Evolutionary conservation across 2,113 vertebrate species (phyloP), one percentile per base, ranked within the genome.

Genomic region (Spizaetus ornatus): DNA sequence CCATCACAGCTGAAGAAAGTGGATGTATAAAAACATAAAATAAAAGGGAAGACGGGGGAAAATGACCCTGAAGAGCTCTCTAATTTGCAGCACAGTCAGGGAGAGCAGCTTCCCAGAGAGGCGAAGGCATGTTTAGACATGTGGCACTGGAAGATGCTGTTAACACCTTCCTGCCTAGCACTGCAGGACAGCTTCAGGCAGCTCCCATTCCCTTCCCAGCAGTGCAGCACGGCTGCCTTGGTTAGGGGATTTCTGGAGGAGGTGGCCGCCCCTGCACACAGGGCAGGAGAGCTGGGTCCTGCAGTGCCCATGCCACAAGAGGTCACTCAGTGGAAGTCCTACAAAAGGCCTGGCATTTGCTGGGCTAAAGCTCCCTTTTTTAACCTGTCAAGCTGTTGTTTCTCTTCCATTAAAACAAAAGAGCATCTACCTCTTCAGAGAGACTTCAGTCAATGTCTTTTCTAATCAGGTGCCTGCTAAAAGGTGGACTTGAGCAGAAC

Each of bases 171-270:
- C 34, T 92, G 90, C 48, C 90, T 14, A 11, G 45, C 23, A 2
- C 32, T 6, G 40, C 32, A 48, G 70, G 25, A 26, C 38, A 10
- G 50, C 42, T 27, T 31, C 72, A 1, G 40, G 40, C 48, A 21
- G 74, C 4, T 20, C 43, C 71, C 6, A 0, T 4, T 25, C 8
- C 74, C n/a, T 6, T 22, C 52, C 56, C 0, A 1, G 25, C 2
- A 3, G 50, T 29, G 26, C 52, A 21, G 26, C 5, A 0, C 1
- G 21, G 58, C 42, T 65, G 43, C 38, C 20, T 9, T 7, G 2
- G 14, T 2, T 13, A 32, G 40, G 45, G 14, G 13, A 16, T 27
- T 56, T 50, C 58, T 29, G 63, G 80, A 31, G 74, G 34, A 42
- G 25, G 34, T 13, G 16, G 16, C 26, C 0, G 0, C 34, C 65